These are phyloP conservation scores for Peromyscus californicus DNA, from an alignment of 2,113 vertebrate species.

Conservation along the genomic window DNA sequence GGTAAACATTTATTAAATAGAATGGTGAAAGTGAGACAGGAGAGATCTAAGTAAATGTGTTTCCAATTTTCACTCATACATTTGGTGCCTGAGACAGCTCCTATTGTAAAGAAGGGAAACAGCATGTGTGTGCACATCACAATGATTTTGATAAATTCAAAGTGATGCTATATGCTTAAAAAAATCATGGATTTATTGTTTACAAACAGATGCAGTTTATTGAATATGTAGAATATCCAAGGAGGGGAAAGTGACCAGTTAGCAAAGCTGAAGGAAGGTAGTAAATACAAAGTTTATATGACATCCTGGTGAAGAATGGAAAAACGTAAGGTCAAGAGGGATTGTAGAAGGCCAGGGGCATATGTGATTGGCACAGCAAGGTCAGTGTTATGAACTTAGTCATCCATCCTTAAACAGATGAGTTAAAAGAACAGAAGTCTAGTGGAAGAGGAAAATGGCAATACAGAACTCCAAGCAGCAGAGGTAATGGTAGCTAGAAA, in stretches of 20 bases:
- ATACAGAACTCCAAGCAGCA: neutral
- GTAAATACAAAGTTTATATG: neutral
- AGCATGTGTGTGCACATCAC: neutral
- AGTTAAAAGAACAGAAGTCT: neutral
- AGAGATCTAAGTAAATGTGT: neutral
- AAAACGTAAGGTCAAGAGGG: neutral
- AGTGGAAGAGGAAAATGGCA: neutral
- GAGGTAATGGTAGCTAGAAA: neutral
- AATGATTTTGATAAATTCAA: conserved; percentile 4
- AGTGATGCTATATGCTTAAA: neutral
- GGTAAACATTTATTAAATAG: neutral
- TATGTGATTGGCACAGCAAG: neutral
- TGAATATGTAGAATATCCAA: neutral
- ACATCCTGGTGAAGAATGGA: neutral
- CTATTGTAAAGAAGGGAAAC: neutral
- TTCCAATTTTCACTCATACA: neutral
- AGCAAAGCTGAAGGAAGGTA: neutral
- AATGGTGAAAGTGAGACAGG: accelerated
- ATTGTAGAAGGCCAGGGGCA: neutral
- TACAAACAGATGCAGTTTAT: neutral
- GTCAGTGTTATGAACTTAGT: neutral
- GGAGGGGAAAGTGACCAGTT: neutral
- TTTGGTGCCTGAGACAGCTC: neutral
- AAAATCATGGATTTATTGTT: neutral
- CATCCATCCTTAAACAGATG: neutral